Evolutionary conservation across 1,140 invertebrate genomes (phyloP).

Genomic region (Telenomus remus): DNA sequence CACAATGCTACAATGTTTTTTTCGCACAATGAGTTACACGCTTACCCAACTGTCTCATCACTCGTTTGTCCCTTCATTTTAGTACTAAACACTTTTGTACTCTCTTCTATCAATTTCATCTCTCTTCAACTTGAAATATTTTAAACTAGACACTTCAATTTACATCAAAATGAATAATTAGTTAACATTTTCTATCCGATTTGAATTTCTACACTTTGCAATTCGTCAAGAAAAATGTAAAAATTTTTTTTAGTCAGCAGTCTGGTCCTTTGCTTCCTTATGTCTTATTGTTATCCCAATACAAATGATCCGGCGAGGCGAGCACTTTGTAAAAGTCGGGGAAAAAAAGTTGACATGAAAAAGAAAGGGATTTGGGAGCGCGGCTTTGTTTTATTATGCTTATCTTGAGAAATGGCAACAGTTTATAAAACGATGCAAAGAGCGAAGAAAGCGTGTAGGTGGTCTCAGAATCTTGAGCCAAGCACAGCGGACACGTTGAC

Average conservation of each 20-base stretch:
- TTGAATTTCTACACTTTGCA: too few relatives aligned
- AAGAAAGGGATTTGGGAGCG: constrained; percentile 47
- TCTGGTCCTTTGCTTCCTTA: constrained; percentile 2
- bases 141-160: too few relatives aligned
- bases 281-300: constrained; percentile 60
- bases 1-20: constrained; percentile 43
- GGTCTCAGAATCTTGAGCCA: constrained; percentile 64
- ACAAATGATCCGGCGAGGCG: constrained; percentile 32
- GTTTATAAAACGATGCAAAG: constrained; percentile 69
- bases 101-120: too few relatives aligned
- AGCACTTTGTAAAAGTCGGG: constrained; percentile 48
- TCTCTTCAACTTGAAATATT: too few relatives aligned
- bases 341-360: constrained; percentile 51
- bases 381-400: constrained; percentile 68
- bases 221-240: too few relatives aligned
- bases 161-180: too few relatives aligned
- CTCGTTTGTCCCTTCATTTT: too few relatives aligned
- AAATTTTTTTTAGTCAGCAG: too few relatives aligned
- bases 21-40: constrained; percentile 15
- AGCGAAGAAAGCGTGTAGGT: constrained; percentile 68
- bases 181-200: too few relatives aligned
- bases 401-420: constrained; percentile 69
- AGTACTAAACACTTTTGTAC: too few relatives aligned
- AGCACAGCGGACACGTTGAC: constrained; percentile 70
- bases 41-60: too few relatives aligned